Evolutionary conservation across 2,113 vertebrate species (phyloP), one percentile per base, ranked within the genome.

Genomic region (Rhineura floridana): DNA sequence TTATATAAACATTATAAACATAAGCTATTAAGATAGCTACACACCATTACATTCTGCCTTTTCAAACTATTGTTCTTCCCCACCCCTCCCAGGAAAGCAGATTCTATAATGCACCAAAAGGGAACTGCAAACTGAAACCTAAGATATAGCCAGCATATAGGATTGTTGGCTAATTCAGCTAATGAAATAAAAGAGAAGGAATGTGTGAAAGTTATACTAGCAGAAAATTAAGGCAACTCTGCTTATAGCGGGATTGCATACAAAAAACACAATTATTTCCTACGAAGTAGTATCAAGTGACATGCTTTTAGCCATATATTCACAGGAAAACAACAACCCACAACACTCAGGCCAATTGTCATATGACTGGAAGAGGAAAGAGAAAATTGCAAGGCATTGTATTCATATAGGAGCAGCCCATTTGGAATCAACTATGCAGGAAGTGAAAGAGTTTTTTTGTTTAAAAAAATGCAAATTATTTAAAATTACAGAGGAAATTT

Each of bases 121-220:
- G 1, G 10, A 65, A 65, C 46, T 84, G 33, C 33, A 50, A 59
- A 2, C 59, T 70, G 65, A 70, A 69, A 80, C 17, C 10, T 81
- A n/a, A 78, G 86, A 12, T 0, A 0, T 11, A 3, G 3, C 59
- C 78, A 63, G 83, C 36, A 81, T 59, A 28, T 7, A n/a, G 39
- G 83, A 79, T 9, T 59, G 48, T 30, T 50, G 65, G 1, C 75
- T 86, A 78, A 15, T 86, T 2, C 55, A 83, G 55, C 83, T 19
- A 76, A 50, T 69, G 52, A 4, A 67, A 39, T 15, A 6, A 25
- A 55, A 80, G 50, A 79, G 30, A 0, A 0, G 23, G 6, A 87
- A 83, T 33, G 72, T 84, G 48, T 81, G 42, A 87, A 91, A 88
- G 8, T 3, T 2, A 78, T 63, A 84, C 84, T 3, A 28, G 55